Evolutionary conservation across 2,113 vertebrate species (phyloP), one percentile per base, ranked within the genome.

Genomic region (Herpetotheres cachinnans): DNA sequence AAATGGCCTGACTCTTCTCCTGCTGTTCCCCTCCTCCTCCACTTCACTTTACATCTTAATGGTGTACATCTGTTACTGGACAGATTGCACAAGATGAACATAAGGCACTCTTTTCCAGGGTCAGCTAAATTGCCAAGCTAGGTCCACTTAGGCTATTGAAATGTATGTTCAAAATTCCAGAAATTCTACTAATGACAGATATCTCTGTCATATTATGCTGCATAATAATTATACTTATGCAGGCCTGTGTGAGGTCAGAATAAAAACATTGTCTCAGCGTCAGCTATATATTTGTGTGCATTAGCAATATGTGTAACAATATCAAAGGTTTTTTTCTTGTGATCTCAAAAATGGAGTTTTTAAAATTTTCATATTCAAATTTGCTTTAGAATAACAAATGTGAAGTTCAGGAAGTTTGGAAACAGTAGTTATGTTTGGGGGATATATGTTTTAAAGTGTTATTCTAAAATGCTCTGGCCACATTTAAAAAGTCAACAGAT

Each of bases 81-180:
- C 97, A 98, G 96, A 97, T 98, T 97, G 97, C 93, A 97, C 96
- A 95, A 95, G 96, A 96, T 96, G 96, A 96, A 96, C 97, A 97
- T 96, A 97, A 96, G 96, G 96, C 93, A 94, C 90, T 92, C 87
- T 96, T 96, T 97, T 97, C 97, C 97, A 97, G 96, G 97, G 96
- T 97, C 97, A 97, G 94, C 94, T 96, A 97, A 97, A 97, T 97
- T 97, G 96, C 96, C 95, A 96, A 93, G 89, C 92, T 96, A 96
- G 93, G 95, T 97, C 96, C 96, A 97, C 96, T 96, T 32, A 93
- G 95, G 94, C 95, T 97, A 95, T 78, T 95, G 93, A 97, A 97
- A 97, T 97, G 93, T 97, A 95, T 96, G 93, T 94, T 97, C 96
- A 96, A 96, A 96, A 96, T 96, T 97, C 95, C 91, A 95, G 89